These are phyloP conservation scores for Netelia inedita DNA, from an alignment of 2,888 invertebrate genomes.

Conservation along the genomic window DNA sequence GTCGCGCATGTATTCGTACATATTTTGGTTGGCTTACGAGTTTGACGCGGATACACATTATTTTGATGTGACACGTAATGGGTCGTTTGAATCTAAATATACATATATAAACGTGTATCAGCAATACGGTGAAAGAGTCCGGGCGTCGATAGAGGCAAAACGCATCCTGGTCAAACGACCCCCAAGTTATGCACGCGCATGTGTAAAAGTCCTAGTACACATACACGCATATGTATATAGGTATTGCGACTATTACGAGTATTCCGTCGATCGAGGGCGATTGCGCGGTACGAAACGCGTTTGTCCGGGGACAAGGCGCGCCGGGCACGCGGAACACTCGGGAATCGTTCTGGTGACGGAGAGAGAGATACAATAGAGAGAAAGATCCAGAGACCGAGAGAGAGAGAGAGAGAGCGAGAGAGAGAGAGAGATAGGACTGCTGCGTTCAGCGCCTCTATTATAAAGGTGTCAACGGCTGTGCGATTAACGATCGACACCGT, in stretches of 20 bases:
- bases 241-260: slow-evolving; percentile 54
- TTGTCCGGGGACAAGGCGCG: slow-evolving; percentile 77
- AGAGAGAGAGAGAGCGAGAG: slow-evolving; percentile 64
- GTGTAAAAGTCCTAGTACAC: slow-evolving; percentile 31
- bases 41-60: slow-evolving; percentile 76
- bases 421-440: slow-evolving; percentile 57
- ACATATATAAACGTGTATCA: neutral
- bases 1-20: slow-evolving; percentile 42
- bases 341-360: slow-evolving; percentile 38
- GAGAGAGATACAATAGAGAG: slow-evolving; percentile 58
- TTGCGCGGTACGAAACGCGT: slow-evolving; percentile 77
- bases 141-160: slow-evolving; percentile 40
- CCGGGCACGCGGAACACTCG: slow-evolving; percentile 81
- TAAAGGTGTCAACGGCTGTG: slow-evolving; percentile 78
- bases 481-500: slow-evolving; percentile 76
- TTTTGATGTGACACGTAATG: slow-evolving; percentile 62
- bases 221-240: slow-evolving; percentile 24
- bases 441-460: slow-evolving; percentile 70
- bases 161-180: slow-evolving; percentile 62
- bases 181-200: slow-evolving; percentile 45
- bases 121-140: neutral
- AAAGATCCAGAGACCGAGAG: slow-evolving; percentile 62
- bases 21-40: slow-evolving; percentile 70
- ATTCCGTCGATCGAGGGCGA: slow-evolving; percentile 78
- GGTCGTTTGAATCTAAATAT: neutral